Base-by-base conservation (phyloP, 1,140 invertebrate species). In the Hyphantria cunea region DNA sequence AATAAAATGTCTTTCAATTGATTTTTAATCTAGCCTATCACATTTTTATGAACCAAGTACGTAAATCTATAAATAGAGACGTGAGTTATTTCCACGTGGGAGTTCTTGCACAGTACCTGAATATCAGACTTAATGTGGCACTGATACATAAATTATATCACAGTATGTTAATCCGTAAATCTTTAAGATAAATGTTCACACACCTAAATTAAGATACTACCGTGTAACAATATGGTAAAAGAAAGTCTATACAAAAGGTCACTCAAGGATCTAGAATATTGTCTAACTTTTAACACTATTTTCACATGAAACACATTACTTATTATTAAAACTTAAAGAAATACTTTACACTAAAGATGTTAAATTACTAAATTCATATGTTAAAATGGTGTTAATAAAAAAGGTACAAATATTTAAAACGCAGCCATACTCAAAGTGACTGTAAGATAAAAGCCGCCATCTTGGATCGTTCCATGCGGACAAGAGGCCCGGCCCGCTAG, bases 71-170 rank as follows among this genome's bases (percentile, higher is more conserved):
- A 82, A 84, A 90, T 90, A 90, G 87, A 88, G 74, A 75, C 78
- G 78, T 80, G 80, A 86, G 80, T 74, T 88, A 90, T 87, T 86
- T 86, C 85, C 87, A 90, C 87, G 87, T 90, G 85, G 86, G 87
- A 88, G 84, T 88, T 76, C 65, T 79, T 68, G 72, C 76, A 83
- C 74, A 63, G 68, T 84, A 88, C 84, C 84, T 84, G 78, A 79
- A 70, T 72, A 76, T 80, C 71, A 74, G 71, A 74, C 68, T 84
- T 78, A 68, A 75, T 78, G 74, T 78, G 72, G 79, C 78, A 84
- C 84, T 74, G 66, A 67, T 78, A 65, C 64, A 66, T 81, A 79
- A 75, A 79, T 66, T 82, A 82, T 86, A 84, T 80, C 78, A 84
- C 77, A 82, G 74, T 76, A 70, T 61, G 54, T 52, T 59, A 82